Conservation (phyloP, 2,797 vertebrate species). For the Cossypha polioptera region DNA sequence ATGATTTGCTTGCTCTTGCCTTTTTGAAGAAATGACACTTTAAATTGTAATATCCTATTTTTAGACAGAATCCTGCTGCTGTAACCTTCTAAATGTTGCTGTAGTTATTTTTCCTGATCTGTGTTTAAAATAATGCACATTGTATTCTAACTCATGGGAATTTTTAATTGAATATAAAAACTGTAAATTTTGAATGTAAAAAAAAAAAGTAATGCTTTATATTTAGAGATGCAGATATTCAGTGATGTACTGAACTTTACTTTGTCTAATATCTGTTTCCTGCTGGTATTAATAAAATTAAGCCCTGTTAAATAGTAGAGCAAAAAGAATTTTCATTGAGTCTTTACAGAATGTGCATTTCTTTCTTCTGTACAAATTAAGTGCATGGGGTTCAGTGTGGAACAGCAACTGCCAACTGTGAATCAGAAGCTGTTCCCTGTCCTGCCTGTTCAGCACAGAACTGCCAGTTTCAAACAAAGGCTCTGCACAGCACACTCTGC, state of each 20-base stretch:
- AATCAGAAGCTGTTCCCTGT: neutral
- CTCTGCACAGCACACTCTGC: rapidly evolving
- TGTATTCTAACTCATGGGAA: slow-evolving; percentile 57
- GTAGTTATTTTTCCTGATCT: slow-evolving; percentile 71
- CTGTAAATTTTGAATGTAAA: slow-evolving; percentile 67
- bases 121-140: slow-evolving; percentile 53
- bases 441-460: neutral
- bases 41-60: slow-evolving; percentile 60
- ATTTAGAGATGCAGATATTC: slow-evolving; percentile 46
- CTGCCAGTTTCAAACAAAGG: neutral
- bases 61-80: slow-evolving; percentile 68
- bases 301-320: neutral
- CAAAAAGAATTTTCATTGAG: neutral
- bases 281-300: slow-evolving; percentile 43
- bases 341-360: neutral
- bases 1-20: slow-evolving; percentile 40
- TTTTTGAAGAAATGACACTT: slow-evolving; percentile 55
- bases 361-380: neutral
- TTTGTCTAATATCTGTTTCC: neutral
- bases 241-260: slow-evolving; percentile 5
- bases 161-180: slow-evolving; percentile 67
- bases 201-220: slow-evolving; percentile 49
- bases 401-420: neutral
- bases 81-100: slow-evolving; percentile 51
- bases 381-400: neutral